phyloP scores from a whole-genome alignment of 1,140 invertebrate genomes.

The Delia radicum region DNA sequence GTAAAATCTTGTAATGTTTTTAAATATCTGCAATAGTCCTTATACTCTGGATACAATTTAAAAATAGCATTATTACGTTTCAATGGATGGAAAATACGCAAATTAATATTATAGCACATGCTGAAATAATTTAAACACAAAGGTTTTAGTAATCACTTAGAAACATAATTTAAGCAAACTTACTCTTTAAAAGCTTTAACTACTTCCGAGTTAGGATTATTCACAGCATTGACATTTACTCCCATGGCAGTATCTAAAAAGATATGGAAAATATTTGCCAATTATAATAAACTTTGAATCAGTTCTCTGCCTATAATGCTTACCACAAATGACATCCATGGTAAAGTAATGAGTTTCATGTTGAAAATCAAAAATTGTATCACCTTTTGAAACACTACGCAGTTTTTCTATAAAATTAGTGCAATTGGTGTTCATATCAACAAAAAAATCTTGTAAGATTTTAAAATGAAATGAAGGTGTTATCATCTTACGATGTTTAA shows the following conservation, averaged over 20 bases:
- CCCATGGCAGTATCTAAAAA: slow-evolving; percentile 48
- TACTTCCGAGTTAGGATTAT: slow-evolving; percentile 36
- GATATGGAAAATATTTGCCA: too few relatives aligned
- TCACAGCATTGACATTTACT: slow-evolving; percentile 48
- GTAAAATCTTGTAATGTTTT: slow-evolving; percentile 45
- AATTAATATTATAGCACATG: slow-evolving; percentile 36
- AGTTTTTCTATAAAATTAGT: slow-evolving; percentile 61
- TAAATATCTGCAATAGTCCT: slow-evolving; percentile 31
- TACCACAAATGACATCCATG: slow-evolving; percentile 42
- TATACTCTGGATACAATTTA: slow-evolving; percentile 35
- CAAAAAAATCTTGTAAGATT: slow-evolving; percentile 71
- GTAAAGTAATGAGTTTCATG: slow-evolving; percentile 41
- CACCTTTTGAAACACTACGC: neutral
- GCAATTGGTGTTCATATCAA: slow-evolving; percentile 67
- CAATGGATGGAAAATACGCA: slow-evolving; percentile 41
- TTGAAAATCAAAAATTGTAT: slow-evolving; percentile 44
- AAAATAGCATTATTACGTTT: slow-evolving; percentile 37
- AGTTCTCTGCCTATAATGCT: too few relatives aligned
- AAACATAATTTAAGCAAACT: too few relatives aligned
- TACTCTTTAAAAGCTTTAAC: too few relatives aligned
- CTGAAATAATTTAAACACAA: neutral
- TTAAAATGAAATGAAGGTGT: slow-evolving; percentile 83
- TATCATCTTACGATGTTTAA: slow-evolving; percentile 47
- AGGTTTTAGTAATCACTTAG: neutral
- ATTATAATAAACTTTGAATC: too few relatives aligned